Evolutionary conservation across 2,113 vertebrate genomes (phyloP).

Genomic region (Centropristis striata): DNA sequence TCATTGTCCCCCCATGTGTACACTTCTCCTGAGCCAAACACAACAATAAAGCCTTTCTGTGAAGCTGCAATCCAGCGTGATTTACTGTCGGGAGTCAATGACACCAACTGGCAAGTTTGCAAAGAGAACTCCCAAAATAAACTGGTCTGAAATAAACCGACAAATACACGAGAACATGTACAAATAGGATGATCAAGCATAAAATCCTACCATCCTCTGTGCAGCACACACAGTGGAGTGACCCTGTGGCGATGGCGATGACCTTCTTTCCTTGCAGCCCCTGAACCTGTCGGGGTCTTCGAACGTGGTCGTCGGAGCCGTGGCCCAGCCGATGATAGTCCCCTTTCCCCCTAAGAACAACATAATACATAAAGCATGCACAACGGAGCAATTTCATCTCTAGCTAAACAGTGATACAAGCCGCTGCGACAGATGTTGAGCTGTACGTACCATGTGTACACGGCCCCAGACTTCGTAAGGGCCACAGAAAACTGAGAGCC

Average conservation of each 20-base stretch:
- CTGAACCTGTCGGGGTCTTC: conserved; percentile 96
- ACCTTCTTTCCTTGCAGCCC: conserved; percentile 98
- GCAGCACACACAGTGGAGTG: conserved; percentile 99
- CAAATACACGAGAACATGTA: neutral
- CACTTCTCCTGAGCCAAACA: conserved; percentile 90
- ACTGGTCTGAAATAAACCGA: neutral
- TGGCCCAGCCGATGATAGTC: conserved; percentile 98
- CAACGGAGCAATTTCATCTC: neutral
- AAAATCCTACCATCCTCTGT: conserved; percentile 94
- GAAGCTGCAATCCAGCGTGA: conserved; percentile 7
- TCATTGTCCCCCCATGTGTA: conserved; percentile 99
- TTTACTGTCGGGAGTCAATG: neutral
- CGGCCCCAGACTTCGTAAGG: conserved; percentile 96
- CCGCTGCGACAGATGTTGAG: neutral
- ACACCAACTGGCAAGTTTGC: neutral
- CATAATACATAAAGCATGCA: neutral
- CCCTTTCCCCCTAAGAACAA: conserved; percentile 92
- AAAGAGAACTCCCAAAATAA: neutral
- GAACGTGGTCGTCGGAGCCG: conserved; percentile 97
- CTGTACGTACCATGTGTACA: conserved; percentile 94
- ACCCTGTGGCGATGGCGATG: conserved; percentile 97
- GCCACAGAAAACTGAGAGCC: conserved; percentile 99
- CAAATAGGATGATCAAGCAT: neutral
- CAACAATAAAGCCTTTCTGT: conserved; percentile 25
- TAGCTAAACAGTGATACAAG: neutral